Evolutionary conservation across 2,797 vertebrate species (phyloP), one percentile per base, ranked within the genome.

Genomic region (Gambusia yucatana): DNA sequence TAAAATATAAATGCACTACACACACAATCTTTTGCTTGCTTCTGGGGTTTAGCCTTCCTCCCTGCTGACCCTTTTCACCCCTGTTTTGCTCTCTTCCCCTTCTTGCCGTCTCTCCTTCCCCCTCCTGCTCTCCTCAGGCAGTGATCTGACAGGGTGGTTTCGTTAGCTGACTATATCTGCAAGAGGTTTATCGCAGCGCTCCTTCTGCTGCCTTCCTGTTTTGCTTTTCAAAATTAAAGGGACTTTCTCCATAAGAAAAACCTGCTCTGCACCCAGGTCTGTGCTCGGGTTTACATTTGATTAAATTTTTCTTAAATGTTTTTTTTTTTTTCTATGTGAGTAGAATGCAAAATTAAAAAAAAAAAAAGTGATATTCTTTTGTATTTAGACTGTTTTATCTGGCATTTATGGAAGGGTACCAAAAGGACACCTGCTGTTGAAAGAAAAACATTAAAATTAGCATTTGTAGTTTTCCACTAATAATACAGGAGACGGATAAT

Each of bases 31-130:
- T 90, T 87, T 85, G 83, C 90, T 93, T 91, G 92, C 95, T 95
- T 94, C 92, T 93, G 92, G 96, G 94, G 91, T 92, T 95, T 93
- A 93, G 89, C 91, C 90, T 92, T 92, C 90, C 91, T 95, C 94
- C 95, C 94, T 89, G 90, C 92, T 92, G 87, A 94, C 91, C 91
- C 91, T 82, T 92, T 90, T 91, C 92, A 90, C 93, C 88, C 83
- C 76, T 90, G 87, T 88, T 88, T 90, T 91, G 87, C 92, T 89
- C 92, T 91, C 93, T 90, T 90, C 84, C 88, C 88, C 86, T 89
- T 82, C 88, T 83, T 75, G 61, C 80, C 74, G 80, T 76, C 76
- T 90, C 84, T 87, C 86, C 83, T 69, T 80, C 88, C 90, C 87
- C 84, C 90, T 86, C 84, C 87, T 83, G 84, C 82, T 89, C 90